Percentiles rank a stretch among this genome's conserved stretches.
Evolutionary conservation across 1,140 invertebrate species (phyloP).

Genomic region (Trichonephila clavipes): DNA sequence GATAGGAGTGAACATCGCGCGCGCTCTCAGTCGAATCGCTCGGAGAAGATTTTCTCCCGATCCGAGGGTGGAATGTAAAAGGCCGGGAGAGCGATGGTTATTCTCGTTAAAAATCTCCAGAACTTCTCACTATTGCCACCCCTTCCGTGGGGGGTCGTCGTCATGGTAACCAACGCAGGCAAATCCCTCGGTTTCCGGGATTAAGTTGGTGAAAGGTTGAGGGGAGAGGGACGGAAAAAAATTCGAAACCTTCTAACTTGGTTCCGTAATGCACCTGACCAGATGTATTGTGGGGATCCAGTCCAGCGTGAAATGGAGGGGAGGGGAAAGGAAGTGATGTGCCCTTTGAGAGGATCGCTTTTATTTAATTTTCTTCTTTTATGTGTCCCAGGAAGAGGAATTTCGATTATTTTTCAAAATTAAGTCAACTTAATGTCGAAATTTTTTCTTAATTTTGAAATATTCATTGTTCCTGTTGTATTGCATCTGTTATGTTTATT

Average conservation of each 20-base stretch:
- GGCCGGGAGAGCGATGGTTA: neutral
- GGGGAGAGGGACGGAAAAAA: neutral
- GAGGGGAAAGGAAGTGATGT: no score
- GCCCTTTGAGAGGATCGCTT: neutral
- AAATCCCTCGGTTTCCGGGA: constrained; percentile 71
- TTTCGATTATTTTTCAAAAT: neutral
- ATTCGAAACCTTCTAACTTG: neutral
- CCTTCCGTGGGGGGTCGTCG: constrained; percentile 37
- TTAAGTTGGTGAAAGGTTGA: constrained; percentile 58
- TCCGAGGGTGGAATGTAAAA: no score
- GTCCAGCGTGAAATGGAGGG: neutral
- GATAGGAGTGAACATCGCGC: no score
- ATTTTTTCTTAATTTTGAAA: no score
- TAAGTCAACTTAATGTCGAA: neutral
- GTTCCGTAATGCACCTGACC: constrained; percentile 42
- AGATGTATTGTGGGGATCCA: neutral
- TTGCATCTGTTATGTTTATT: no score
- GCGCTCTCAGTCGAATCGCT: no score
- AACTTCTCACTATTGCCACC: neutral
- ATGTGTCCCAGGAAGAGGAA: no score
- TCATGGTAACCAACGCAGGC: constrained; percentile 43
- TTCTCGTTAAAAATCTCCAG: constrained; percentile 46
- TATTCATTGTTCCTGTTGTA: no score
- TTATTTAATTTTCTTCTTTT: neutral
- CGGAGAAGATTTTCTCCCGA: no score